These are phyloP conservation scores for Megaleporinus macrocephalus DNA, from an alignment of 2,113 vertebrate species.

Conservation along the genomic window DNA sequence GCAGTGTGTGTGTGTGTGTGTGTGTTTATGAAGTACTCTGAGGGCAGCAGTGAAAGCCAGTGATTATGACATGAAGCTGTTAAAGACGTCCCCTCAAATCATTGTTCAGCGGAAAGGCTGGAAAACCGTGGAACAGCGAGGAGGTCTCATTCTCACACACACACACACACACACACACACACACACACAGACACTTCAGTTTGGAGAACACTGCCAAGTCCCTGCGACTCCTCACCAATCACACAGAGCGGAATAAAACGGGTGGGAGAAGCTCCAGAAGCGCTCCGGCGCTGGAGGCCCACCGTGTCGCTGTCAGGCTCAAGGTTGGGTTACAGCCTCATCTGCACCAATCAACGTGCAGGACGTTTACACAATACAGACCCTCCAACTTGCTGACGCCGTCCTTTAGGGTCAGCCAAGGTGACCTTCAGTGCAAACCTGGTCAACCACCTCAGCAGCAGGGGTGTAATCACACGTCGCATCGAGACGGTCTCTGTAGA, in stretches of 20 bases:
- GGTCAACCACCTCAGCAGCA: conserved; percentile 49
- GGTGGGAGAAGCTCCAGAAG: conserved; percentile 30
- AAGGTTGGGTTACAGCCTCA: conserved; percentile 38
- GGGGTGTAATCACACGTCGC: neutral
- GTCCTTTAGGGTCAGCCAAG: conserved; percentile 61
- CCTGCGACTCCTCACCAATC: conserved; percentile 30
- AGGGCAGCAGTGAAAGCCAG: conserved; percentile 68
- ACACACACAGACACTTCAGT: neutral
- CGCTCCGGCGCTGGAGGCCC: conserved; percentile 36
- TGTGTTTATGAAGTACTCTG: conserved; percentile 56
- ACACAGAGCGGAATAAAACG: neutral
- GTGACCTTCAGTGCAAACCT: conserved; percentile 66
- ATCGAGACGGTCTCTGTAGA: no score
- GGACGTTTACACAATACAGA: conserved; percentile 45
- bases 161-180: conserved; percentile 18
- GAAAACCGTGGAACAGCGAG: conserved; percentile 49
- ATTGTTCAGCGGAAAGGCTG: conserved; percentile 72
- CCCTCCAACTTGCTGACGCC: conserved; percentile 42
- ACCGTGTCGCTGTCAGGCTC: conserved; percentile 40
- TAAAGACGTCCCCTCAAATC: conserved; percentile 76
- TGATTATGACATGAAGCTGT: conserved; percentile 72
- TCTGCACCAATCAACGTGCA: conserved; percentile 37
- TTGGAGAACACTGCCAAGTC: conserved; percentile 10
- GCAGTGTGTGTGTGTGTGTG: neutral
- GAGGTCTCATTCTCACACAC: neutral